Percentiles rank a stretch among this genome's conserved stretches.
These are phyloP conservation scores for Periparus ater DNA, from an alignment of 2,797 vertebrate species.

Conservation along the genomic window DNA sequence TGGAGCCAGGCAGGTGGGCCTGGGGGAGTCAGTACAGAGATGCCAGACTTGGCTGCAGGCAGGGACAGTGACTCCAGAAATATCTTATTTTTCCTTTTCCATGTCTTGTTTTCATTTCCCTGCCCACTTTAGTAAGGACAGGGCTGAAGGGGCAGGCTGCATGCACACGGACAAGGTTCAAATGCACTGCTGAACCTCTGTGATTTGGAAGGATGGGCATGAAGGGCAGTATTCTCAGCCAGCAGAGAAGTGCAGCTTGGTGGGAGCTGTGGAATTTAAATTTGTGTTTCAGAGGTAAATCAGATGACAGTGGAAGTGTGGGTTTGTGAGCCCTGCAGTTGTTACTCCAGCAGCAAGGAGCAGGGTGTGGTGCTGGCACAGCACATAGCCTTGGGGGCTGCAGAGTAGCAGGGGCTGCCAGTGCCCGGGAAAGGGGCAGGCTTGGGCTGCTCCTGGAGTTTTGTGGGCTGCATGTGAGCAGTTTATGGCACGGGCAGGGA, in stretches of 20 bases:
- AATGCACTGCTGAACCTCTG: background rate
- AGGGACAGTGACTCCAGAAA: background rate
- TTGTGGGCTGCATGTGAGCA: accelerated
- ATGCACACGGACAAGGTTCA: accelerated
- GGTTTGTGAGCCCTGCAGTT: background rate
- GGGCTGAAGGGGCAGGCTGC: background rate
- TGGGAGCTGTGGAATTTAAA: background rate
- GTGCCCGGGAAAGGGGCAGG: background rate
- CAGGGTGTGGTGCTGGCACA: background rate
- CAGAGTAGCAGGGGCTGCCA: background rate
- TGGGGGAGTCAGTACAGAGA: background rate
- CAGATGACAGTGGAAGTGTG: background rate
- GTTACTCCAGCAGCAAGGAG: background rate
- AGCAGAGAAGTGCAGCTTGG: background rate
- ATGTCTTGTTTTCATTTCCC: accelerated
- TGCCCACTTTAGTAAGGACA: background rate
- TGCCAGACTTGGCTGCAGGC: background rate
- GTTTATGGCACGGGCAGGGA: background rate
- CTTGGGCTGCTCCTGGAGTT: background rate
- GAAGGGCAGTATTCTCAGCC: background rate
- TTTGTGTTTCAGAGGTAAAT: background rate
- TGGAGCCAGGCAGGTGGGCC: background rate
- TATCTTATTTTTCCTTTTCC: background rate
- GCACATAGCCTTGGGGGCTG: background rate
- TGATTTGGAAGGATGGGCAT: background rate